These are phyloP conservation scores for Marmota monax DNA, from an alignment of 2,113 vertebrate genomes.

Conservation along the genomic window DNA sequence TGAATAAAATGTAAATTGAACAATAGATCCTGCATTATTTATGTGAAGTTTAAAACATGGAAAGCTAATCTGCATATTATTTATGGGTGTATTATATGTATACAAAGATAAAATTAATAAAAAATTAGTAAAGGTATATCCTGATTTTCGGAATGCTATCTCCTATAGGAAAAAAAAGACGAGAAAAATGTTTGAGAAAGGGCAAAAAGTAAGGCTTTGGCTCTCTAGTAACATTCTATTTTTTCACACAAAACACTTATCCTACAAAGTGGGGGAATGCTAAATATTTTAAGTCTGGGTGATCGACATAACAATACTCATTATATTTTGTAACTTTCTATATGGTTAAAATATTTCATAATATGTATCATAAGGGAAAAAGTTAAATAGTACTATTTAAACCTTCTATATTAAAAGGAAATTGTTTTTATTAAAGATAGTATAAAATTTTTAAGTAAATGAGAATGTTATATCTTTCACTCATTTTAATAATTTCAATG, in stretches of 20 bases:
- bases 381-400: background rate
- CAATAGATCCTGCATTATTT: background rate
- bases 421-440: background rate
- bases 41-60: background rate
- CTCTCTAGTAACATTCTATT: background rate
- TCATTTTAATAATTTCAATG: background rate
- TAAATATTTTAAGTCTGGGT: slow-evolving; percentile 10
- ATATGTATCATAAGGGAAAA: background rate
- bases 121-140: background rate
- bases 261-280: background rate
- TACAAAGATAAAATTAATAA: background rate
- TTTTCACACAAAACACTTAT: background rate
- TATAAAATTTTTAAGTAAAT: background rate
- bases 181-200: background rate
- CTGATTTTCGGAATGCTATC: background rate
- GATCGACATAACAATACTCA: background rate
- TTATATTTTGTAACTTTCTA: background rate
- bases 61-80: background rate
- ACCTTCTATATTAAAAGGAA: background rate
- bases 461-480: background rate
- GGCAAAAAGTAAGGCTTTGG: background rate
- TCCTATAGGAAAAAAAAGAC: background rate
- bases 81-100: background rate
- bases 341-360: background rate
- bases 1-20: background rate